Evolutionary conservation across 2,888 invertebrate species (phyloP), one percentile per base, ranked within the genome.

Genomic region (Chymomyza caudatula): DNA sequence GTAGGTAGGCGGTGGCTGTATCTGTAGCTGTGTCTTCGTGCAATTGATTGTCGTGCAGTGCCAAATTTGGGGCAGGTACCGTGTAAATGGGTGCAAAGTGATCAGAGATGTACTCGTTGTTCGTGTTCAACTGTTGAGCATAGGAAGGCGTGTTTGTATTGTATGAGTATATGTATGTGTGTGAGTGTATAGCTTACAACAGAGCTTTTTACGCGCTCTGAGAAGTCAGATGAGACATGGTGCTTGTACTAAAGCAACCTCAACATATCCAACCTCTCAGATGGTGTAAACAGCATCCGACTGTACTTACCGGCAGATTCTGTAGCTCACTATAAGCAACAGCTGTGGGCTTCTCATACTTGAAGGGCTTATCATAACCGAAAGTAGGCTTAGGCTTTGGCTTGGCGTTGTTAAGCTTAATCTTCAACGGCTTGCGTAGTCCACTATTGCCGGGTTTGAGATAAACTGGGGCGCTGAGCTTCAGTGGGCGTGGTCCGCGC

Each of bases 11-110:
- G n/a, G 78, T 66, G 67, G 80, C 76, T 15, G 71, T 42, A 25
- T 85, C 87, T 13, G 78, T 66, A 66, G 80, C 76, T n/a, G 71
- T 42, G 25, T 85, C 87, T 13, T 88, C 79, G 60, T 83, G 88
- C 52, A 89, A 74, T 63, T 90, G 89, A 72, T 90, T 90, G 64
- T 88, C 87, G 67, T 88, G 86, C 53, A 86, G 64, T 52, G 75
- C 78, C 47, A 96, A 91, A 91, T 96, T 96, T 6, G 96, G 96
- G 22, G 96, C 96, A 85, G 96, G 96, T 74, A 96, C 95, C 8
- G 96, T 96, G 90, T 96, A 96, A 87, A 96, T 96, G 2, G 96
- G 96, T 77, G 95, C 95, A 87, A 93, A 97, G 92, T 97, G 96
- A 92, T 97, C 97, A 80, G 96, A 96, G 92, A 97, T 96, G 93